Evolutionary conservation across 2,888 invertebrate species (phyloP), one percentile per base, ranked within the genome.

Genomic region (Noctua pronuba): DNA sequence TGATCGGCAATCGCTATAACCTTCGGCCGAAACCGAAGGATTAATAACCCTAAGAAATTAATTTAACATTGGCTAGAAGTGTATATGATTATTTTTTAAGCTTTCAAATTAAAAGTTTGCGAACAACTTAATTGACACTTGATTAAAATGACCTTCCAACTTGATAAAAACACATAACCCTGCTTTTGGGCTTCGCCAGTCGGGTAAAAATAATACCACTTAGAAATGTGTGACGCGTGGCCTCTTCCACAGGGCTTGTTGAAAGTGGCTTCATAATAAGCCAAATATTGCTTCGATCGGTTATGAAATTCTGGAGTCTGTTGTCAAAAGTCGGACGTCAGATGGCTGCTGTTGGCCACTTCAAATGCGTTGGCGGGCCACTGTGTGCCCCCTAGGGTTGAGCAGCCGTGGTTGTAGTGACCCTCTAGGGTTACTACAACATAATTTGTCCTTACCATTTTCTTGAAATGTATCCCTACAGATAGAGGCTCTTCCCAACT

Each of bases 391-490:
- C 18, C 31, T 60, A 18, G 28, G 7, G n/a, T 52, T n/a, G 55
- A 11, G 52, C n/a, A 52, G 11, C 28, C n/a, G 10, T 58, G 28
- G 58, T 3, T n/a, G n/a, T n/a, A n/a, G n/a, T n/a, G n/a, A n/a
- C n/a, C n/a, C 58, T 60, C 18, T 18, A 60, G 16, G 38, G 24
- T 16, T 72, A 24, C 18, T 81, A 41, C 2, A 49, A 41, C 18
- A 44, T 28, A 75, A 75, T 24, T 41, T 35, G 2, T 52, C 3
- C 94, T 94, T 94, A 98, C 98, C 97, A 98, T 97, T 91, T 97
- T 97, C 94, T 98, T 99, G 94, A 99, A 99, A 91, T 98, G 98
- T 86, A 98, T 98, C 38, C 99, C 99, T 85, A 99, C 98, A 55
- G 97, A 97, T 76, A 98, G 97, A 91, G 97, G 97, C 89, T 97